Evolutionary conservation across 2,888 invertebrate genomes (phyloP), one percentile per base, ranked within the genome.

Genomic region (Scaeva pyrastri): DNA sequence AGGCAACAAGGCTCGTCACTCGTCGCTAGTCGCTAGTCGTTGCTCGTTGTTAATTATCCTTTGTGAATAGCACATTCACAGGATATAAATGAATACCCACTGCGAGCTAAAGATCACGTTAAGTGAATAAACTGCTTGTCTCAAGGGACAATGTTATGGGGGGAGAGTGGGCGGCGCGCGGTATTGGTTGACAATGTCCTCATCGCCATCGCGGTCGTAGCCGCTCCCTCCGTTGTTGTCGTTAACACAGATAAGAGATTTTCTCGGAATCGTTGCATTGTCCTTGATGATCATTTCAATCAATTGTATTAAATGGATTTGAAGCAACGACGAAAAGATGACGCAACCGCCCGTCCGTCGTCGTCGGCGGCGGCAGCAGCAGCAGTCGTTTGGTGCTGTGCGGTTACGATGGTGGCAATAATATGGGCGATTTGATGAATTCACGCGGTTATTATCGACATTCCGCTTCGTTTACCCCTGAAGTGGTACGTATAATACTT

Each of bases 241-340:
- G 16, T 36, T 31, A 11, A 11, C 3, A 19, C 14, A 39, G 58
- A 60, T 60, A 60, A 60, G 58, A n/a, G 36, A 14, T 16, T 39
- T 72, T 31, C 14, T 21, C 43, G n/a, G 10, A 2, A 5, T 50
- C 52, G 41, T 31, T 52, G 21, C 36, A 60, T 48, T 39, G 43
- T 55, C 26, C 52, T 55, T 52, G 23, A 26, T 48, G 75, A 68
- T 68, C 58, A 68, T 50, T 52, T 76, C 55, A 78, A 71, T 78
- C 62, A 71, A 64, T 78, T 78, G 78, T 21, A 64, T 14, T 71
- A 55, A 62, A 77, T 77, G 60, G 52, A 41, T 39, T 50, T 21
- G 21, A 60, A 56, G 19, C 39, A 50, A 19, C 41, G 12, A 41
- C 41, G 12, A 14, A 2, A 41, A 12, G 12, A 14, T 2, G 41